phyloP scores from a whole-genome alignment of 2,113 vertebrate genomes.

The Corythornis cristatus region DNA sequence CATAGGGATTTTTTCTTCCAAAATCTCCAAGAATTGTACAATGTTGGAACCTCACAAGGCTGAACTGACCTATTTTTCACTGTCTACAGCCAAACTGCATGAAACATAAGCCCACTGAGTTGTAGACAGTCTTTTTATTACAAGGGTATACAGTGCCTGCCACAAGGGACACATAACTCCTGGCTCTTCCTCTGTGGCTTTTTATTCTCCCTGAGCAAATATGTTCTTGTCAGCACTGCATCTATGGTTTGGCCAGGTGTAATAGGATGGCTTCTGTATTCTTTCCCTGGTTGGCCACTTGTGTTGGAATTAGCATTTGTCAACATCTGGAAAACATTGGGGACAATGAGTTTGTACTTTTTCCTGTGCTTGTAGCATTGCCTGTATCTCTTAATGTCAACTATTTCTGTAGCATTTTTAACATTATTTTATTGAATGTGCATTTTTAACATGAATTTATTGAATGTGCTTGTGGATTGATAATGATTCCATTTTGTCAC shows the following conservation, averaged over 20 bases:
- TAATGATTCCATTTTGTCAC: background rate
- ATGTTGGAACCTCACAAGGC: background rate
- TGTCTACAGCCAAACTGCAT: background rate
- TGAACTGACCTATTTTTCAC: background rate
- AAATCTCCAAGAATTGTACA: background rate
- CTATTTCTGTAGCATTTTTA: background rate
- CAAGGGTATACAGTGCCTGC: conserved; percentile 20
- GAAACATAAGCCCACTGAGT: background rate
- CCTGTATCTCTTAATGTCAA: background rate
- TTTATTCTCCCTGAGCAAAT: conserved; percentile 50
- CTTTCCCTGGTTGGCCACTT: conserved; percentile 36
- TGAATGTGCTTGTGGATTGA: background rate
- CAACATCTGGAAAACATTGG: conserved; percentile 40
- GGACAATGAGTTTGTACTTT: background rate
- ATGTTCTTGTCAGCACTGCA: conserved; percentile 37
- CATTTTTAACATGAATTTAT: background rate
- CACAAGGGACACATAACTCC: conserved; percentile 52
- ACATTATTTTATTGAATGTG: background rate
- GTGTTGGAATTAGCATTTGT: conserved; percentile 22
- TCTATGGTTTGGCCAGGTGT: conserved; percentile 29
- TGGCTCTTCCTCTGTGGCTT: conserved; percentile 48
- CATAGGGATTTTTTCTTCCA: background rate
- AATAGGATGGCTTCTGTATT: conserved; percentile 47
- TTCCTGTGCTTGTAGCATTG: background rate
- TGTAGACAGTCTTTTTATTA: conserved; percentile 44